phyloP scores from a whole-genome alignment of 2,888 invertebrate species.

The Stenodera caucasica region DNA sequence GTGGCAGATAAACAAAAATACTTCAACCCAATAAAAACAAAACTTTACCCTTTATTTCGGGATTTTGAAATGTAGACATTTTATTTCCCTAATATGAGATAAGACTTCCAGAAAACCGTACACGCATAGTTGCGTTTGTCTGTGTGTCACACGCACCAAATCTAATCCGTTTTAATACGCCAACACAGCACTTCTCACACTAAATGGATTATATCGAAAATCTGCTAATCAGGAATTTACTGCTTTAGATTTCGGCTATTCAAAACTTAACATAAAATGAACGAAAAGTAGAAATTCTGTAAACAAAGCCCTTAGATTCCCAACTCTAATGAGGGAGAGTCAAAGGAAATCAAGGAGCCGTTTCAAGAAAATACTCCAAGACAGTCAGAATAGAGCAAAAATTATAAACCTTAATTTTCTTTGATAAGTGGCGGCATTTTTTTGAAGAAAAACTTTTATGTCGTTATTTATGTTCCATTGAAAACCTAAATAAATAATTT shows the following conservation, averaged over 20 bases:
- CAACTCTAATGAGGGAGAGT: too few species aligned
- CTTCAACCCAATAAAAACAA: too few species aligned
- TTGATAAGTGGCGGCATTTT: too few species aligned
- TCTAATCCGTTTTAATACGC: constrained; percentile 30
- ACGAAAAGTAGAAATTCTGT: constrained; percentile 14
- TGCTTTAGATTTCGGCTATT: constrained; percentile 14
- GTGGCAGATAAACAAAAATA: neutral
- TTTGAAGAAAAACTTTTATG: too few species aligned
- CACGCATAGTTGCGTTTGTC: constrained; percentile 29
- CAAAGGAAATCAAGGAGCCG: neutral
- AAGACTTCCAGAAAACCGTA: constrained; percentile 8
- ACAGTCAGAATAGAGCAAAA: too few species aligned
- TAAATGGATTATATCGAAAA: constrained; percentile 25
- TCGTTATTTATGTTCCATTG: neutral
- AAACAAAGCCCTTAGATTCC: too few species aligned
- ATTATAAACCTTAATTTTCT: too few species aligned
- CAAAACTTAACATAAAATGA: constrained; percentile 5
- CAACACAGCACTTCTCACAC: constrained; percentile 22
- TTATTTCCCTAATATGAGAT: too few species aligned
- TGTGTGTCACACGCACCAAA: constrained; percentile 22
- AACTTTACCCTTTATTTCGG: too few species aligned
- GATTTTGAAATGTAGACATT: too few species aligned
- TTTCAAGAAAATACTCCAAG: neutral
- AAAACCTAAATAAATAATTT: neutral
- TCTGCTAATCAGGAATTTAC: constrained; percentile 23